phyloP scores from a whole-genome alignment of 2,888 invertebrate genomes.

The Philhelius pedissequus region DNA sequence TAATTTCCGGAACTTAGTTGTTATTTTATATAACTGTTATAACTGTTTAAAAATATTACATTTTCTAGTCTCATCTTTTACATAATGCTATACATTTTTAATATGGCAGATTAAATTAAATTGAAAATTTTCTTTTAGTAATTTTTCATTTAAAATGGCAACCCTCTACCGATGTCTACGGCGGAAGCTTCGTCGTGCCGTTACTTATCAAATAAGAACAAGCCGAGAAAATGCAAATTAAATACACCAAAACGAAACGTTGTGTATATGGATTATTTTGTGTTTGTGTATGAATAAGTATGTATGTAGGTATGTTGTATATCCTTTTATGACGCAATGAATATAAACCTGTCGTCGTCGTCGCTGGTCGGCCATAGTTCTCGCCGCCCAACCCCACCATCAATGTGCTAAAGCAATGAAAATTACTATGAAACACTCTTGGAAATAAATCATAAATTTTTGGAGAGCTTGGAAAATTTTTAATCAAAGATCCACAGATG shows the following conservation, averaged over 20 bases:
- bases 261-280: background rate
- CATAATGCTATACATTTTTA: too few species aligned
- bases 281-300: too few species aligned
- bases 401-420: conserved; percentile 49
- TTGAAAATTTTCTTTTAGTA: background rate
- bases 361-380: background rate
- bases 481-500: conserved; percentile 67
- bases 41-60: too few species aligned
- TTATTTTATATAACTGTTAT: too few species aligned
- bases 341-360: conserved; percentile 60
- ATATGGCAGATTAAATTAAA: background rate
- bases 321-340: conserved; percentile 43
- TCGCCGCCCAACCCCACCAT: background rate
- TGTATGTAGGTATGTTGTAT: too few species aligned
- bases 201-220: conserved; percentile 22
- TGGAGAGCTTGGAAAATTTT: conserved; percentile 55
- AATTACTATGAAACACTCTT: conserved; percentile 64
- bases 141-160: background rate
- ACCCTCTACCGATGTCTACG: background rate
- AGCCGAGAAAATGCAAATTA: conserved; percentile 63
- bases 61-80: too few species aligned
- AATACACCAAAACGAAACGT: conserved; percentile 45
- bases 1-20: too few species aligned
- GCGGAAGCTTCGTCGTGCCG: background rate
- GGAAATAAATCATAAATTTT: conserved; percentile 67